phyloP scores from a whole-genome alignment of 1,140 invertebrate species.

The Caligus rogercresseyi region DNA sequence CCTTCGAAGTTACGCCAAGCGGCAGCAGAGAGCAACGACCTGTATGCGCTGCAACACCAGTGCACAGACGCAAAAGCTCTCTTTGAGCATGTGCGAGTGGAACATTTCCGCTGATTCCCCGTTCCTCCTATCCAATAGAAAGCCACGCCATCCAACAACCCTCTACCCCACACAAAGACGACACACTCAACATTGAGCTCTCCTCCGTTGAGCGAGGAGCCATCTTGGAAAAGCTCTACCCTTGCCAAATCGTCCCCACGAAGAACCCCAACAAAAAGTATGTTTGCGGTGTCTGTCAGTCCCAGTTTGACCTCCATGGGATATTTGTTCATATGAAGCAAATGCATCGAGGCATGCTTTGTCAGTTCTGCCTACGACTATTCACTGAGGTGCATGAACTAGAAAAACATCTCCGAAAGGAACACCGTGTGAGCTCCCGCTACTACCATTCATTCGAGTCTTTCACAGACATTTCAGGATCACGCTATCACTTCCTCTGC shows the following conservation, averaged over 20 bases:
- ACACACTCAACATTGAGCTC: too few species aligned
- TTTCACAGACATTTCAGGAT: constrained; percentile 6
- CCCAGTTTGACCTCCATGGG: constrained; percentile 4
- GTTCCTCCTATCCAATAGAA: neutral
- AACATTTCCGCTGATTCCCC: neutral
- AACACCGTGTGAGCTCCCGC: neutral
- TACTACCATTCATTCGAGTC: constrained; percentile 2
- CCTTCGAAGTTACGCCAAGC: neutral
- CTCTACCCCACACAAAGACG: too few species aligned
- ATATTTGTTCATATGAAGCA: constrained; percentile 19
- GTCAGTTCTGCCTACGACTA: constrained; percentile 14
- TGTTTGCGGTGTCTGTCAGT: constrained; percentile 17
- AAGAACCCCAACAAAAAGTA: constrained; percentile 18
- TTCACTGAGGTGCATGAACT: constrained; percentile 12
- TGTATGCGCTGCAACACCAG: too few species aligned
- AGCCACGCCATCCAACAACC: neutral
- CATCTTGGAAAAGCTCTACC: constrained; percentile 1
- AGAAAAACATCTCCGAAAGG: constrained; percentile 10
- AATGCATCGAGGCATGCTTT: constrained; percentile 15
- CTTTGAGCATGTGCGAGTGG: neutral
- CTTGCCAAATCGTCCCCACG: neutral
- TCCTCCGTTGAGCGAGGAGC: neutral
- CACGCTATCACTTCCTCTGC: constrained; percentile 4
- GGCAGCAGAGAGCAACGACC: too few species aligned
- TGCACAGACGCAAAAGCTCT: neutral